Percentiles rank a stretch among this genome's conserved stretches.
These are phyloP conservation scores for Crocodylus rhombifer DNA, from an alignment of 2,797 vertebrate species.

Conservation along the genomic window DNA sequence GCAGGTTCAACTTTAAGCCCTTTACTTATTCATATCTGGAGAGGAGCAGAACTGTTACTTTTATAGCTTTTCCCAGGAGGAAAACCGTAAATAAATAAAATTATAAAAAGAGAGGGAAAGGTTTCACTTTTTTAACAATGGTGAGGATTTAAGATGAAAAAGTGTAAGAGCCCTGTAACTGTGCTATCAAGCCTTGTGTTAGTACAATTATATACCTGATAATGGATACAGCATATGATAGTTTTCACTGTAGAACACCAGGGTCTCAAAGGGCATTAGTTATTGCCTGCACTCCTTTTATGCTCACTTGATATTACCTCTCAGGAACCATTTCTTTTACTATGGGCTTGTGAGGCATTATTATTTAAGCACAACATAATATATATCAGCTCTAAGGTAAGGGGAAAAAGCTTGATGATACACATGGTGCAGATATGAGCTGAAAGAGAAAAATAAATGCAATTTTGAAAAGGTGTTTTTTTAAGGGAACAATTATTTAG, in stretches of 20 bases:
- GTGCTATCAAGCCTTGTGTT: background rate
- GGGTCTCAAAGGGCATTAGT: background rate
- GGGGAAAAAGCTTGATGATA: background rate
- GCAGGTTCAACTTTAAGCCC: slow-evolving; percentile 6
- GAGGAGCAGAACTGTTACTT: background rate
- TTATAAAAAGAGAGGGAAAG: background rate
- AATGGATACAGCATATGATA: background rate
- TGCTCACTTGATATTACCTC: background rate
- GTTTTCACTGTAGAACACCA: background rate
- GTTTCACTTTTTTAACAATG: background rate
- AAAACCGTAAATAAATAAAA: slow-evolving; percentile 13
- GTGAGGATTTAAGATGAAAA: background rate
- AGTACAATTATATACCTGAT: background rate
- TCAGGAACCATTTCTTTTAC: slow-evolving; percentile 27
- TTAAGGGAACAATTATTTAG: slow-evolving; percentile 25
- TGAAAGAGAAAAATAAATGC: background rate
- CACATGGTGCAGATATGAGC: background rate
- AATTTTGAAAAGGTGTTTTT: slow-evolving; percentile 5
- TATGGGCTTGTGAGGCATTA: background rate
- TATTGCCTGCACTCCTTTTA: background rate
- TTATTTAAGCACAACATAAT: background rate
- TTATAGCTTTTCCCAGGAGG: background rate
- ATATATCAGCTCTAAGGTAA: background rate
- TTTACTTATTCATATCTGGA: background rate
- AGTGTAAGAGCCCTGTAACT: background rate